Base-by-base conservation (phyloP, 1,140 invertebrate species). In the Asobara japonica region DNA sequence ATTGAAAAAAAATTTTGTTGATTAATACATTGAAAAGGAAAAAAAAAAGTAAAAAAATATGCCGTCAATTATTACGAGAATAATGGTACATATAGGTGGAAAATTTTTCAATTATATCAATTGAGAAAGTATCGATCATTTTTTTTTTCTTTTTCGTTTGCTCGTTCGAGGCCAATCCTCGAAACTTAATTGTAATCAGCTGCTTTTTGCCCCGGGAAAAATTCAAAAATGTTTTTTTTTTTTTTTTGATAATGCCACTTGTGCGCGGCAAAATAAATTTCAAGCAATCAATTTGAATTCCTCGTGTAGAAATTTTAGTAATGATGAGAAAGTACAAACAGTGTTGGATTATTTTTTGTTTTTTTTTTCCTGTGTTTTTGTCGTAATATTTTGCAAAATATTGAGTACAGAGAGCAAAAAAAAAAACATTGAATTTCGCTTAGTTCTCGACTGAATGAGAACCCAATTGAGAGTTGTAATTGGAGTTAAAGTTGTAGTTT, bases 41-140 rank as follows among this genome's bases (percentile, higher is more conserved):
- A 74, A n/a, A n/a, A n/a, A n/a, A n/a, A n/a, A n/a, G n/a, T n/a
- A n/a, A n/a, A n/a, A 67, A 86, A 83, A 73, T 82, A 82, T 83
- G 69, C 78, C 69, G 85, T 86, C 85, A 86, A 86, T 86, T 86
- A 86, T 83, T 85, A 86, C 73, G 74, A 82, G 62, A 83, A 77
- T 80, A 85, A 84, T 72, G 72, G 74, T 77, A 72, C 74, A 74
- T 74, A 74, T 65, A 76, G 69, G 64, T 73, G 31, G 61, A 13
- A 16, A 18, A 38, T 72, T 41, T 72, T 65, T 33, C 71, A 62
- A 66, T 51, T 56, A 13, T 25, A 56, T 25, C 13, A 18, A 56
- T 56, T 27, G 51, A 20, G 25, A 56, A 27, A 56, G 22, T 10
- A 56, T 36, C 31, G 5, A 56, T 18, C 22, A 27, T 10, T 56